phyloP scores from a whole-genome alignment of 2,888 invertebrate species.

The Gerris lacustris region DNA sequence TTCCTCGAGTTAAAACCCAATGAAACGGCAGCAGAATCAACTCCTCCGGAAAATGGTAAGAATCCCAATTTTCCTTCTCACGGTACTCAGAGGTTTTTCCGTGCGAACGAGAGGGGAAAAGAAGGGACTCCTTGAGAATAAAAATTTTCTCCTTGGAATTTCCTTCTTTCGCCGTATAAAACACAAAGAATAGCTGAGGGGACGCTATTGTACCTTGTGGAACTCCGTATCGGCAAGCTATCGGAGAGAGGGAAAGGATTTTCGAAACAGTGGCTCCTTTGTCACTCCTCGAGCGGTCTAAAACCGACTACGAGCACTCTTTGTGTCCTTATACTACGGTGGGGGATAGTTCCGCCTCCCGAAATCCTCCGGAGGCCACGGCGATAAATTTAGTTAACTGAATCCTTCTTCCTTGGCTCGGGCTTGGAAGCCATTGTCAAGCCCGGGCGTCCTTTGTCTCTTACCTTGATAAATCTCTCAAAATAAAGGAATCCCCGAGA shows the following conservation, averaged over 20 bases:
- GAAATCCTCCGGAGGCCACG: neutral
- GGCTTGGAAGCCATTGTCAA: neutral
- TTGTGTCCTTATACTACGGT: too few species aligned
- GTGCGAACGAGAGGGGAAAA: neutral
- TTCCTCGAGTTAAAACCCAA: too few species aligned
- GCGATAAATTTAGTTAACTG: conserved; percentile 3
- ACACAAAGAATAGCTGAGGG: neutral
- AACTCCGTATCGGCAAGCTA: neutral
- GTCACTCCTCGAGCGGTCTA: neutral
- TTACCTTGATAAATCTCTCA: conserved; percentile 1
- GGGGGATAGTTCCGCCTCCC: neutral
- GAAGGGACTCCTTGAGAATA: neutral
- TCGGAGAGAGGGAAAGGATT: neutral
- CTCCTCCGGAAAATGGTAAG: neutral
- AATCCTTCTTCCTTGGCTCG: neutral
- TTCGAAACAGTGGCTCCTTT: neutral
- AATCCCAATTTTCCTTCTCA: neutral
- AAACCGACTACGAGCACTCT: too few species aligned
- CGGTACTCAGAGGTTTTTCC: too few species aligned
- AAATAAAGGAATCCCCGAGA: neutral
- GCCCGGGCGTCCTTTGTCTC: neutral
- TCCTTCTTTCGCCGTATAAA: neutral
- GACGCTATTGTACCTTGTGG: neutral
- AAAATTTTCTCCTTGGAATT: neutral
- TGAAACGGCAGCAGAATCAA: neutral